Evolutionary conservation across 2,113 vertebrate species (phyloP), one percentile per base, ranked within the genome.

Genomic region (Carollia perspicillata): DNA sequence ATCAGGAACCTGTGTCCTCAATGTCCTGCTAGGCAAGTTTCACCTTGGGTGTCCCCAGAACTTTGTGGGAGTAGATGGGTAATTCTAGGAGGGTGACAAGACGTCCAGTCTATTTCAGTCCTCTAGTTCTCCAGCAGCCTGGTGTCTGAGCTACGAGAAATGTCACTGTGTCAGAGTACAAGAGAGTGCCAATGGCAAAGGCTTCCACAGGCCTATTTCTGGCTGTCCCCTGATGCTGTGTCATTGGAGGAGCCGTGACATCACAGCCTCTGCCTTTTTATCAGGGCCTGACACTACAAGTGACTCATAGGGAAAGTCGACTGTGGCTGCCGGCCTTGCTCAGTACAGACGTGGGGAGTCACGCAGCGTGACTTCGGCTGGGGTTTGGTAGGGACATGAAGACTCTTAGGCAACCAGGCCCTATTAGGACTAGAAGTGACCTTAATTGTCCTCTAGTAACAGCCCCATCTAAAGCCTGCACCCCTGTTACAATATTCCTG

Each of bases 191-290:
- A 13, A 88, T 72, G 96, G 93, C 96, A 96, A 97, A 96, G 96
- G 96, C 96, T 97, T 96, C 93, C 95, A 96, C 88, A 6, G 55
- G 51, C 88, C 97, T 97, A 97, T 98, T 96, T 98, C 88, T 95
- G 88, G 94, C 90, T 97, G 90, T 95, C 90, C 86, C 92, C 88
- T 95, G 92, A 97, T 96, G 95, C 93, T 91, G 84, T 94, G 95
- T 96, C 96, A 96, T 58, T 96, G 96, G 94, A 87, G 55, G 47
- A 90, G 26, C 79, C 77, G 28, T 95, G 93, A 96, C 95, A 95
- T 94, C 96, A 96, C 42, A 96, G 63, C 79, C 90, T 74, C 68
- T 90, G 55, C 66, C 75, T 74, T 93, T 84, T 81, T 72, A 89
- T 93, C 89, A 69, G 58, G 77, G 93, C 89, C 60, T 79, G 85